These are phyloP conservation scores for Heteromurus nitidus DNA, from an alignment of 2,888 invertebrate species.

Conservation along the genomic window DNA sequence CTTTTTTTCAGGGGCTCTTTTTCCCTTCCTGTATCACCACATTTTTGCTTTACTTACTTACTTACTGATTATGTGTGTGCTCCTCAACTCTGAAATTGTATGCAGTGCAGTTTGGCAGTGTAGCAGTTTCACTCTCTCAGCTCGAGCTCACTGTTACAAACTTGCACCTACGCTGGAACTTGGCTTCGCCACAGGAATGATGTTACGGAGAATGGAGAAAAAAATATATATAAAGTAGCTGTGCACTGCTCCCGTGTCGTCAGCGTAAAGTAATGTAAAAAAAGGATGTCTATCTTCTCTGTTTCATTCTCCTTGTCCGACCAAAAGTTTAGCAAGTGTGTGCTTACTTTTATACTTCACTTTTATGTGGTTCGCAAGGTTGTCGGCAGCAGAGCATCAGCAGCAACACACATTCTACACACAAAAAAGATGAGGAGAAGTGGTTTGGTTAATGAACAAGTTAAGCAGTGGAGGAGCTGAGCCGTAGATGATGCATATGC, in stretches of 20 bases:
- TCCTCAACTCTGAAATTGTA: background rate
- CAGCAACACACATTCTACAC: too few species aligned
- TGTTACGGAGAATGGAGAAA: conserved; percentile 45
- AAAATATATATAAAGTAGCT: conserved; percentile 9
- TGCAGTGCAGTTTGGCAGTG: conserved; percentile 22
- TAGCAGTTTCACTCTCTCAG: conserved; percentile 22
- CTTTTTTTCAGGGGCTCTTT: background rate
- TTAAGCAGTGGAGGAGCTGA: conserved; percentile 21
- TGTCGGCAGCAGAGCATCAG: conserved; percentile 34
- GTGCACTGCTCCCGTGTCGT: background rate
- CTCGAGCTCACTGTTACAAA: background rate
- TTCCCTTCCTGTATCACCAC: conserved; percentile 10
- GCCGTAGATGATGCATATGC: too few species aligned
- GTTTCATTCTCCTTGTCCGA: background rate
- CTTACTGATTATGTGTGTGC: background rate
- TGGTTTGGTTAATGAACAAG: conserved; percentile 16
- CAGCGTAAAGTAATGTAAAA: too few species aligned
- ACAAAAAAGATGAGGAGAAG: too few species aligned
- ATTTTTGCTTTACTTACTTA: too few species aligned
- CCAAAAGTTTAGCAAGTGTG: background rate
- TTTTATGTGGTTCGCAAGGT: conserved; percentile 25
- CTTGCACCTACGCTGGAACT: too few species aligned
- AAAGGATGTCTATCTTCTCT: too few species aligned
- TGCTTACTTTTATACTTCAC: background rate
- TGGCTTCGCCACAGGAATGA: background rate